Conservation (phyloP, 1,140 invertebrate species). For the Atta texana region DNA sequence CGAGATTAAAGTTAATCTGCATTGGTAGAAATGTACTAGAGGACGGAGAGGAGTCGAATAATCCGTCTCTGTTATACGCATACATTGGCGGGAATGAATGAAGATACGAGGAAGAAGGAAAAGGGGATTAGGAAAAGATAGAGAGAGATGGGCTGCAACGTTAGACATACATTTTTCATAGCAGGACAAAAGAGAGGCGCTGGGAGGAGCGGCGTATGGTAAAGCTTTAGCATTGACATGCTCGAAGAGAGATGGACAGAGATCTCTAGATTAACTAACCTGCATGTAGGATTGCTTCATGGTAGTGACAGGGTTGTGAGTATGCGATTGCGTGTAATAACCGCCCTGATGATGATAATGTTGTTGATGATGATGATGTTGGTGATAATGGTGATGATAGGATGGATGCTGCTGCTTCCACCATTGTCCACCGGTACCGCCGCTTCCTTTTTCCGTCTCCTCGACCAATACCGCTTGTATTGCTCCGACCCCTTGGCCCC, state of each 20-base stretch:
- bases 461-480: conserved; percentile 81
- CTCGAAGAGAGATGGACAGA: conserved; percentile 27
- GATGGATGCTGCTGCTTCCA: conserved; percentile 84
- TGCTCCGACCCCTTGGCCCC: conserved; percentile 77
- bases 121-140: not conserved
- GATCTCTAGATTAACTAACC: conserved; percentile 80
- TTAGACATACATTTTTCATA: conserved; percentile 1
- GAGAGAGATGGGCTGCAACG: not conserved
- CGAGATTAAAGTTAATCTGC: too few species aligned
- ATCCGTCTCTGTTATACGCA: not conserved
- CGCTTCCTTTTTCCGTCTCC: conserved; percentile 74
- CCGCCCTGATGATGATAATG: conserved; percentile 83
- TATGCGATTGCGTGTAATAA: conserved; percentile 84
- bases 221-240: conserved; percentile 58
- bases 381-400: conserved; percentile 79
- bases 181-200: not conserved
- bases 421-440: conserved; percentile 82
- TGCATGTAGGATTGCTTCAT: conserved; percentile 86
- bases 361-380: conserved; percentile 81
- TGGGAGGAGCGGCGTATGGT: not conserved
- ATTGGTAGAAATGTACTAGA: too few species aligned
- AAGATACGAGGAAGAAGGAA: not conserved
- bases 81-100: not conserved
- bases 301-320: conserved; percentile 85
- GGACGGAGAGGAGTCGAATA: conserved; percentile 13